These are phyloP conservation scores for Meiosimyza decipiens DNA, from an alignment of 2,888 invertebrate genomes.

Conservation along the genomic window DNA sequence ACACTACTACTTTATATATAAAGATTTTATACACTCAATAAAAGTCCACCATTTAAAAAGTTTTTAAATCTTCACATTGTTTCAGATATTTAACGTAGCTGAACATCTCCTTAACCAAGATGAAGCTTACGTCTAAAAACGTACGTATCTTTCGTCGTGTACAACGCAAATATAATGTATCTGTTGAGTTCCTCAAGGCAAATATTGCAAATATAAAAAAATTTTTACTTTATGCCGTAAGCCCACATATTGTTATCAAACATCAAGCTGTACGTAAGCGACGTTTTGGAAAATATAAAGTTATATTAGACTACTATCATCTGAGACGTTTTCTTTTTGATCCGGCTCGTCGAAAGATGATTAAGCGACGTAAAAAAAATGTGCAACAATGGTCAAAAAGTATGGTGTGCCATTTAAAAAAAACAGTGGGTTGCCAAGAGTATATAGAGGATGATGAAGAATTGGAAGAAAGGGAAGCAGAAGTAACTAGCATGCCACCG, in stretches of 20 bases:
- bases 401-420: slow-evolving; percentile 52
- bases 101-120: slow-evolving; percentile 32
- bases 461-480: slow-evolving; percentile 25
- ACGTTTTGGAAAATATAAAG: slow-evolving; percentile 34
- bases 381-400: slow-evolving; percentile 57
- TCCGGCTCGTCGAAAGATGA: slow-evolving; percentile 52
- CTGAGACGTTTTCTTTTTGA: slow-evolving; percentile 56
- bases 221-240: slow-evolving; percentile 56
- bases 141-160: slow-evolving; percentile 50
- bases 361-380: slow-evolving; percentile 50
- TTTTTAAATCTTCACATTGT: background rate
- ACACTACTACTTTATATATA: too few species aligned
- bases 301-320: slow-evolving; percentile 51
- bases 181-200: slow-evolving; percentile 50
- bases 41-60: too few species aligned
- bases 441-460: slow-evolving; percentile 49
- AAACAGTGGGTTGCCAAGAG: slow-evolving; percentile 48
- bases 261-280: slow-evolving; percentile 53
- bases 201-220: slow-evolving; percentile 57
- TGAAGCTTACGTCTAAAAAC: slow-evolving; percentile 49
- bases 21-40: too few species aligned
- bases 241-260: slow-evolving; percentile 55
- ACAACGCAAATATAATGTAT: slow-evolving; percentile 58
- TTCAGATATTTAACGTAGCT: slow-evolving; percentile 17
- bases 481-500: slow-evolving; percentile 32